These are phyloP conservation scores for Yoshiicerus persimilis DNA, from an alignment of 1,140 invertebrate species.

Conservation along the genomic window DNA sequence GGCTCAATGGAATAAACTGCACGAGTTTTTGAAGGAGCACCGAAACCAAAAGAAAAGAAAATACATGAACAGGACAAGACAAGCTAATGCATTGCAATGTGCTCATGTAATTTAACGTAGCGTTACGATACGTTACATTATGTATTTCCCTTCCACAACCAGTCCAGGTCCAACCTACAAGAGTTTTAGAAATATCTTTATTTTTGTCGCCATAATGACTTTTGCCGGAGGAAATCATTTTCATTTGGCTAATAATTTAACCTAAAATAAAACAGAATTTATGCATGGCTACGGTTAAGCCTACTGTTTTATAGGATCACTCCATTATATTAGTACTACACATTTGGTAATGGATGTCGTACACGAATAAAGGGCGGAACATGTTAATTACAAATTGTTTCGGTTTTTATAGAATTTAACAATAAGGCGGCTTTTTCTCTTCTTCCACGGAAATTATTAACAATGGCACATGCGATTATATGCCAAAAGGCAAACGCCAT, in stretches of 20 bases:
- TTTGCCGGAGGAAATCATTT: slow-evolving; percentile 4
- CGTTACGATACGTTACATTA: slow-evolving; percentile 5
- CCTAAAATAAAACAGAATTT: not conserved
- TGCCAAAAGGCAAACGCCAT: not conserved
- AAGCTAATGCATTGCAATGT: slow-evolving; percentile 13
- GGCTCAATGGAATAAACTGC: not conserved
- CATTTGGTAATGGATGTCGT: not conserved
- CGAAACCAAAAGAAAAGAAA: not conserved
- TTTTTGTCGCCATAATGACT: slow-evolving; percentile 13
- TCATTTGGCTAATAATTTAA: not conserved
- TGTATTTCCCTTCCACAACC: not conserved
- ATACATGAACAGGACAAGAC: not conserved
- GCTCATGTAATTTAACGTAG: slow-evolving; percentile 7
- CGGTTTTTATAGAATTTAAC: not conserved
- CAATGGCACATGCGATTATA: not conserved
- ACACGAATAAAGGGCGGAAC: not conserved
- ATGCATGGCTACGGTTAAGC: not conserved
- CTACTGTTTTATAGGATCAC: too few relatives aligned
- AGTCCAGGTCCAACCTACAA: not conserved
- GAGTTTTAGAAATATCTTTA: not conserved
- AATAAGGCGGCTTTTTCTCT: not conserved
- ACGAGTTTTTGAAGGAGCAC: not conserved
- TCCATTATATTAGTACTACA: too few relatives aligned
- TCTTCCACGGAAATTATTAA: not conserved
- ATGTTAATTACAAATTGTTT: not conserved